Conservation (phyloP, 2,888 invertebrate species). For the Machimus atricapillus region DNA sequence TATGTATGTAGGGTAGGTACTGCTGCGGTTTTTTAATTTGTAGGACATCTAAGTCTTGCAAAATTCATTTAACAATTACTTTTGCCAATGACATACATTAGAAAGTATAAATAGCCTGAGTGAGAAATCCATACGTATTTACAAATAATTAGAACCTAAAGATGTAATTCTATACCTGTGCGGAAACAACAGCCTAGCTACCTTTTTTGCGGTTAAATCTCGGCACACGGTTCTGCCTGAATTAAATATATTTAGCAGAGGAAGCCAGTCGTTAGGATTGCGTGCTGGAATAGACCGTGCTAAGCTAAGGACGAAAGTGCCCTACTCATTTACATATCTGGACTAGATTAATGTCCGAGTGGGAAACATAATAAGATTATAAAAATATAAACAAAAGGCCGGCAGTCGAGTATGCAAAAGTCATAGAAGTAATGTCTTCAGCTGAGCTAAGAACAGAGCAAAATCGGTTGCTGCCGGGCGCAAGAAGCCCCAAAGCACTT, state of each 20-base stretch:
- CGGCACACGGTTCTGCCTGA: neutral
- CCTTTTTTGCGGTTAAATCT: neutral
- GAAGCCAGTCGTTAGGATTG: neutral
- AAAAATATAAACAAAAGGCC: conserved; percentile 27
- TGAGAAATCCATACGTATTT: neutral
- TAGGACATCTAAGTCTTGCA: neutral
- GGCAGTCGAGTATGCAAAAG: neutral
- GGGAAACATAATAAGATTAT: conserved; percentile 1
- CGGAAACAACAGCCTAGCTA: neutral
- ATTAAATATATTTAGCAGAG: conserved; percentile 1
- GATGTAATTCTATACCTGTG: neutral
- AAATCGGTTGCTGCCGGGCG: neutral
- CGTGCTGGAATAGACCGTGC: neutral
- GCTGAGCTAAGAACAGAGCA: neutral
- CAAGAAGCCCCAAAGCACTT: conserved; percentile 21
- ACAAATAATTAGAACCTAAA: neutral
- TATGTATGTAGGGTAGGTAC: no score
- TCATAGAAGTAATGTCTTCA: conserved; percentile 25
- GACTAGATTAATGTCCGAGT: conserved; percentile 25
- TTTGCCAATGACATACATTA: neutral
- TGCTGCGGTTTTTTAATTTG: no score
- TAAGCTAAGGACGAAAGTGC: neutral
- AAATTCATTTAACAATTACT: neutral
- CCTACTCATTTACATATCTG: conserved; percentile 21
- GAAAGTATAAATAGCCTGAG: neutral